Evolutionary conservation across 1,140 invertebrate species (phyloP).

Genomic region (Bemisia tabaci): DNA sequence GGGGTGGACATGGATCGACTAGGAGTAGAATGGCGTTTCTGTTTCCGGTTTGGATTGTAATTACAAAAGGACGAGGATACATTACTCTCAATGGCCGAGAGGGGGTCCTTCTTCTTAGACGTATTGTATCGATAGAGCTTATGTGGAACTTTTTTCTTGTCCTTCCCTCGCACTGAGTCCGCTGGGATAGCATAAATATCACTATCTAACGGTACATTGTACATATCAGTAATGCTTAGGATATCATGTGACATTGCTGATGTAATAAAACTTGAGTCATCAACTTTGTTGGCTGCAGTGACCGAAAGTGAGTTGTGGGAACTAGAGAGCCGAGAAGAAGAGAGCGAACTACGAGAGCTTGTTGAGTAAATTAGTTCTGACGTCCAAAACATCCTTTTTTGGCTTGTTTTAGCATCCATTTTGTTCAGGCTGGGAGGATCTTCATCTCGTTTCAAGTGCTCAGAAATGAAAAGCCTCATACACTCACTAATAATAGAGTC

Average conservation of each 20-base stretch:
- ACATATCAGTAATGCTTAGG: conserved; percentile 61
- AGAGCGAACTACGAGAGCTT: conserved; percentile 56
- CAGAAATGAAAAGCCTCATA: conserved; percentile 16
- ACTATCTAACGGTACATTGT: conserved; percentile 71
- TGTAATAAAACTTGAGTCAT: conserved; percentile 72
- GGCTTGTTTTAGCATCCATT: conserved; percentile 20
- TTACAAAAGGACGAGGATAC: not conserved
- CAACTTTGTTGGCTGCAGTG: conserved; percentile 47
- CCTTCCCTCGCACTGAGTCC: conserved; percentile 41
- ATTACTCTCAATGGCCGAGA: not conserved
- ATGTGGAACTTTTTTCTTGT: conserved; percentile 9
- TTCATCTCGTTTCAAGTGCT: conserved; percentile 27
- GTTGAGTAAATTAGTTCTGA: conserved; percentile 44
- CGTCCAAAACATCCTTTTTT: conserved; percentile 38
- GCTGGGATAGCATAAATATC: conserved; percentile 74
- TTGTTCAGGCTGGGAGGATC: not conserved
- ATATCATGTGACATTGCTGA: conserved; percentile 73
- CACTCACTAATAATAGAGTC: conserved; percentile 8
- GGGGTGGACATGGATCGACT: conserved; percentile 41
- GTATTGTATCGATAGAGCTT: conserved; percentile 6
- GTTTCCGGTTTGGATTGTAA: not conserved
- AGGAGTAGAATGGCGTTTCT: conserved; percentile 17
- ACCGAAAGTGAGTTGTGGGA: conserved; percentile 65
- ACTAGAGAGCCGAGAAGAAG: conserved; percentile 56
- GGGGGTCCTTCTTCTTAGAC: conserved; percentile 12